Evolutionary conservation across 2,113 vertebrate genomes (phyloP), one percentile per base, ranked within the genome.

Genomic region (Penelope pileata): DNA sequence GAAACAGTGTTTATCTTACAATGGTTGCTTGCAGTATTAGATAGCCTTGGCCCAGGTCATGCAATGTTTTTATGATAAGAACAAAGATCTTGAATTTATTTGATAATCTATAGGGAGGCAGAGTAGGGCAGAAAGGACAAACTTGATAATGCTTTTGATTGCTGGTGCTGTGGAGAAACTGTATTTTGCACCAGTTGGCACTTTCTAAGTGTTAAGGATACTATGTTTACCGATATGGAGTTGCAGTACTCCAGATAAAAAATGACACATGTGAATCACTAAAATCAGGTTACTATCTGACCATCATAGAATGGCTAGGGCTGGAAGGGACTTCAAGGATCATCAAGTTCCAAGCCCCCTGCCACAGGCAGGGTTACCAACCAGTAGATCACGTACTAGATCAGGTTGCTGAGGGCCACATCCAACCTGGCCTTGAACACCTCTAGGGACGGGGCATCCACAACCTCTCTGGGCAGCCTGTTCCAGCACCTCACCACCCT

Each of bases 1-100:
- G 22, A 70, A 88, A 66, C 2, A 2, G 7, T 48, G 8, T 77
- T 93, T 74, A 53, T 77, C 54, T 45, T 2, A 0, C 38, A 48
- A 23, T 50, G 77, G 84, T 91, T 81, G 2, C 58, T 74, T 88
- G 42, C 47, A 81, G 16, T 42, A 29, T 77, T 90, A 86, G 59
- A 77, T 63, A 75, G 34, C 73, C 27, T 88, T 90, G 63, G 6
- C 7, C 8, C 64, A 63, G 60, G 38, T 70, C 43, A 47, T 32
- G 56, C 56, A 90, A 34, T 67, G 6, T 5, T 75, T 58, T 80
- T 38, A 43, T 23, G 15, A 56, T 56, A 88, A 88, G 34, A 93
- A 68, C 43, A 64, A 88, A 90, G 76, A 91, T 60, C 34, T 88
- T 75, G 38, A 86, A 78, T 19, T 47, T 38, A 86, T 90, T 34